Conservation (phyloP, 2,113 vertebrate species). For the Epinephelus lanceolatus region DNA sequence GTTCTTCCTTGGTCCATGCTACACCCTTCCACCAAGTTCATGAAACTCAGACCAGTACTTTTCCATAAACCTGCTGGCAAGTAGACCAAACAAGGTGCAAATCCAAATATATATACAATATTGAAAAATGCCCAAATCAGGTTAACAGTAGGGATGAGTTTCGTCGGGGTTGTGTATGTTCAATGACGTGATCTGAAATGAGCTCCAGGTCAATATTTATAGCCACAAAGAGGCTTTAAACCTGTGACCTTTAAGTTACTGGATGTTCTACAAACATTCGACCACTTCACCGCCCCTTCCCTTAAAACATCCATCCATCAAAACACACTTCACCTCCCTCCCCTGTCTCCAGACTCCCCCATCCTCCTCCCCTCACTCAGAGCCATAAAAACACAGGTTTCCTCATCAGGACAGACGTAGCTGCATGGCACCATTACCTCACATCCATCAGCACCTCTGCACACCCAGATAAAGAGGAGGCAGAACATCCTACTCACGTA, state of each 20-base stretch:
- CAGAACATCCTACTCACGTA: conserved; percentile 34
- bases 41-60: no score
- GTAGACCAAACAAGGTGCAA: no score
- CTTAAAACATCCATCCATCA: conserved; percentile 35
- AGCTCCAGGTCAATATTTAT: conserved; percentile 10
- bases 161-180: background rate
- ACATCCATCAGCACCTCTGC: conserved; percentile 67
- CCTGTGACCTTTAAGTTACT: conserved; percentile 16
- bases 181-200: background rate
- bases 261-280: conserved; percentile 18
- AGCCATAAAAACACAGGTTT: conserved; percentile 53
- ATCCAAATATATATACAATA: no score
- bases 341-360: background rate
- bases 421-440: conserved; percentile 37
- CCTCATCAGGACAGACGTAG: conserved; percentile 45
- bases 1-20: no score
- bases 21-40: no score
- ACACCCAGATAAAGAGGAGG: conserved; percentile 16
- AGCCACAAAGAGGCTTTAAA: conserved; percentile 17
- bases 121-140: no score
- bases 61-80: no score
- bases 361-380: conserved; percentile 32
- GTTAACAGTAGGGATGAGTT: background rate
- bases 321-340: conserved; percentile 40
- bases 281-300: background rate